Base-by-base conservation (phyloP, 2,113 vertebrate genomes). In the Mobula hypostoma region DNA sequence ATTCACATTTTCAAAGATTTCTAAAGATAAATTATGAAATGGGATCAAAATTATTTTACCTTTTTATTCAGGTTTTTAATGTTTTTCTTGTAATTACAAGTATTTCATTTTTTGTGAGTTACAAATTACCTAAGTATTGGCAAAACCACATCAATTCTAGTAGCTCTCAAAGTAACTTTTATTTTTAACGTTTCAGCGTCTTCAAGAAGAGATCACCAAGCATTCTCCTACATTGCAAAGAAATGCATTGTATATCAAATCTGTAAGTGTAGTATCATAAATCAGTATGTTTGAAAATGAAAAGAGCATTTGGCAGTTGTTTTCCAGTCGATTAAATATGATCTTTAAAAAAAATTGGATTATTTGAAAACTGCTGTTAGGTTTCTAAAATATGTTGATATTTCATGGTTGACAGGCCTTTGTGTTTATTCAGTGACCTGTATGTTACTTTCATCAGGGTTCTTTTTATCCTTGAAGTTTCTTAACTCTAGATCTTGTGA, bases 121-220 rank as follows among this genome's bases (percentile, higher is more conserved):
- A 14, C 74, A 85, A 15, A 56, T 27, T 93, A 19, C 32, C n/a
- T 17, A 74, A 74, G 6, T 27, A 12, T 66, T 56, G 21, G 9
- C 36, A 48, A 48, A 92, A 72, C 68, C 74, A 36, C 36, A 74
- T 29, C 21, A 72, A 4, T 70, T 27, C 3, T 40, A 48, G 24
- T 24, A 56, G 24, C 32, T 93, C 63, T 68, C n/a, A 32, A 93
- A 74, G 21, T 93, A 72, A 48, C 19, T 76, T 48, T 93, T 14
- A 72, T 94, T 77, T 94, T 11, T 74, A 24, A 94, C 29, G 63
- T 79, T 95, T 94, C 96, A 99, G 99, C 97, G 98, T 95, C 98
- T 99, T 96, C 99, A 99, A 94, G 99, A 99, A 95, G 99, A 99
- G 96, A 98, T 99, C 95, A 99, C 99, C 83, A 99, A 99, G 96